A percentile compares a stretch with the other conserved stretches of the same genome.
Evolutionary conservation across 2,888 invertebrate genomes (phyloP).

Genomic region (Polydrusus pterygomalis): DNA sequence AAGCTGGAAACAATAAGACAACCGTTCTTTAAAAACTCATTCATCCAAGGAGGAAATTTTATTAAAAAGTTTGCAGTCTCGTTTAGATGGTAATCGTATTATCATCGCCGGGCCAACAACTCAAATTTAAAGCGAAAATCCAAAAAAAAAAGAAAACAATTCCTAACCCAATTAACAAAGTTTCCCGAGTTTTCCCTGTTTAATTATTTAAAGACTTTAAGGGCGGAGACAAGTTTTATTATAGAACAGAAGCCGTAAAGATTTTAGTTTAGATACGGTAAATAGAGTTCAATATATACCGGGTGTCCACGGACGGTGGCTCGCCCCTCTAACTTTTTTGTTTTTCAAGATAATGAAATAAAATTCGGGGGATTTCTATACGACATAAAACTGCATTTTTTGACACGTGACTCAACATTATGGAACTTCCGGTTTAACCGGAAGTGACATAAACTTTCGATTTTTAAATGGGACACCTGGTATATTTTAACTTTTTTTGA

Average conservation of each 20-base stretch:
- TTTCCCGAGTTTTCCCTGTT: slow-evolving; percentile 8
- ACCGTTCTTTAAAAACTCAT: slow-evolving; percentile 1
- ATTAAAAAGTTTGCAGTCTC: slow-evolving; percentile 30
- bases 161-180: slow-evolving; percentile 31
- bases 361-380: too few species aligned
- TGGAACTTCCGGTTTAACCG: too few species aligned
- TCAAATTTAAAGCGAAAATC: slow-evolving; percentile 6
- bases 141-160: slow-evolving; percentile 26
- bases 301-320: too few species aligned
- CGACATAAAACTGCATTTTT: too few species aligned
- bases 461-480: too few species aligned
- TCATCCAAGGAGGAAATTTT: slow-evolving; percentile 21
- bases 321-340: too few species aligned
- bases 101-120: slow-evolving; percentile 27
- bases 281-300: not conserved
- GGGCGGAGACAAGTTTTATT: slow-evolving; percentile 2
- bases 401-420: too few species aligned
- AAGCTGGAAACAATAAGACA: slow-evolving; percentile 3
- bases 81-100: slow-evolving; percentile 36
- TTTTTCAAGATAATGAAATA: too few species aligned
- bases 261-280: not conserved
- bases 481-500: too few species aligned
- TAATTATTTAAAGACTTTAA: slow-evolving; percentile 9
- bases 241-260: not conserved
- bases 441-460: too few species aligned